Conservation (phyloP, 2,113 vertebrate genomes). For the Anolis carolinensis region DNA sequence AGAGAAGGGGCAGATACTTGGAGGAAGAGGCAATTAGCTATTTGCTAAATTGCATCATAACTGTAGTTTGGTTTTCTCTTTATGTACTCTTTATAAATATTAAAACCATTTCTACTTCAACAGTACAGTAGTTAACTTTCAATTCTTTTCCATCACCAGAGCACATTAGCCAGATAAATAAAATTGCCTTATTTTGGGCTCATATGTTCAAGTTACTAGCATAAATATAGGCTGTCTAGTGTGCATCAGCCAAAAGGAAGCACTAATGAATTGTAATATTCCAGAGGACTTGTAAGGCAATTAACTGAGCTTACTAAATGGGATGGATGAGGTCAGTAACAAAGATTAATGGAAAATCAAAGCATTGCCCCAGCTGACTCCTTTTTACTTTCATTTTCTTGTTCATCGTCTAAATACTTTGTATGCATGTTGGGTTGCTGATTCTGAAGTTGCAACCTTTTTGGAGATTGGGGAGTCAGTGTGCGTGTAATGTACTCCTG, state of each 20-base stretch:
- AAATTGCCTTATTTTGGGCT: background rate
- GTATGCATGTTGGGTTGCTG: background rate
- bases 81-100: background rate
- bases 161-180: background rate
- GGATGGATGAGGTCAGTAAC: background rate
- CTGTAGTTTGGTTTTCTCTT: background rate
- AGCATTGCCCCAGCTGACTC: no score
- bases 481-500: background rate
- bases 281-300: background rate
- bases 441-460: no score
- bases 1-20: background rate
- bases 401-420: background rate
- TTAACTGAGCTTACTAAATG: background rate
- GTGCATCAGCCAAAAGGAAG: background rate
- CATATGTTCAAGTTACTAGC: background rate
- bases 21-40: background rate
- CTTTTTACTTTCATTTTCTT: background rate
- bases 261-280: background rate
- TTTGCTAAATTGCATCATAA: background rate
- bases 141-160: background rate
- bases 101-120: background rate
- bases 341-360: background rate
- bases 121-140: background rate
- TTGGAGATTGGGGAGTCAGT: no score
- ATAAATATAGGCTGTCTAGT: background rate